Evolutionary conservation across 2,113 vertebrate genomes (phyloP).

Genomic region (Zosterops pallidus): DNA sequence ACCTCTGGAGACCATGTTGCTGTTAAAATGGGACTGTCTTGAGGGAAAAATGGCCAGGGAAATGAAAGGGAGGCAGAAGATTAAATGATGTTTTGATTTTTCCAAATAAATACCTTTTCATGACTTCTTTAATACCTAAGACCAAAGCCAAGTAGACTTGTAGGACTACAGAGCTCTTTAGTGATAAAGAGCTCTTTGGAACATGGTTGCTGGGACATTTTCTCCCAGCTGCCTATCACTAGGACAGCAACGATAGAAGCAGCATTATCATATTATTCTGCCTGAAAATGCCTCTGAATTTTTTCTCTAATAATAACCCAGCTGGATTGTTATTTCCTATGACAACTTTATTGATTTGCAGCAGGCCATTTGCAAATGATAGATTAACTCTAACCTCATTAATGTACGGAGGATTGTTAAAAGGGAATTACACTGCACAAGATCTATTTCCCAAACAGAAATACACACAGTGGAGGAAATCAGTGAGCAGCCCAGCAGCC

Average conservation of each 20-base stretch:
- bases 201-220: not conserved
- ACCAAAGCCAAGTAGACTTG: not conserved
- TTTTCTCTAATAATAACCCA: constrained; percentile 24
- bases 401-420: constrained; percentile 29
- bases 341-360: constrained; percentile 45
- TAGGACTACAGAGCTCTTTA: not conserved
- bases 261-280: not conserved
- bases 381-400: constrained; percentile 49
- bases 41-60: not conserved
- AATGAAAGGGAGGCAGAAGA: not conserved
- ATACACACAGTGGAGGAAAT: not conserved
- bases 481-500: not conserved
- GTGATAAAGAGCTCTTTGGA: not conserved
- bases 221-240: not conserved
- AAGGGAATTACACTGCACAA: not conserved
- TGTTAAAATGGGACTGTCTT: not conserved
- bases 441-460: constrained; percentile 7
- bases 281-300: constrained; percentile 1
- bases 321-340: constrained; percentile 22
- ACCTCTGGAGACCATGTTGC: not conserved
- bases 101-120: not conserved
- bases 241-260: not conserved
- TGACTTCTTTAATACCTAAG: not conserved
- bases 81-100: not conserved
- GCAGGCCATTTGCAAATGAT: constrained; percentile 40